A percentile compares a stretch with the other conserved stretches of the same genome.
Evolutionary conservation across 2,888 invertebrate species (phyloP).

Genomic region (Hirtodrosophila cameraria): DNA sequence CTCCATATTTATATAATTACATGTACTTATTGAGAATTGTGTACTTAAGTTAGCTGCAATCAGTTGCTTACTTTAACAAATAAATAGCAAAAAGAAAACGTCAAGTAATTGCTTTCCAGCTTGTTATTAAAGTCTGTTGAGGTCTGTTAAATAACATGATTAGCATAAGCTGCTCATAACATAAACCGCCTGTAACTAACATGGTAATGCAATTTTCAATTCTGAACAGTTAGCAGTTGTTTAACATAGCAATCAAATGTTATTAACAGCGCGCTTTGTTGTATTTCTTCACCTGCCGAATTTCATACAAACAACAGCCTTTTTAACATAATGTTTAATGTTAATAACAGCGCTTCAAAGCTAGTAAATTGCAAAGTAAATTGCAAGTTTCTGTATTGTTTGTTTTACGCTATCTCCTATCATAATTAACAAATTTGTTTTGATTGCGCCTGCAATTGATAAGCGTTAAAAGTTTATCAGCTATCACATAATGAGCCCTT

Average conservation of each 20-base stretch:
- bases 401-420: background rate
- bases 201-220: too few relatives aligned
- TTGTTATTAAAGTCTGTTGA: background rate
- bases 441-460: constrained; percentile 22
- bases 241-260: background rate
- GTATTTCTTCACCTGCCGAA: too few relatives aligned
- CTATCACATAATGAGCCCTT: constrained; percentile 19
- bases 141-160: too few relatives aligned
- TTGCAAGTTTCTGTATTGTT: background rate
- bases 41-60: background rate
- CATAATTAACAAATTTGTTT: constrained; percentile 14
- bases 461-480: constrained; percentile 11
- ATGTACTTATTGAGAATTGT: background rate
- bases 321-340: background rate
- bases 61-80: background rate
- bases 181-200: too few relatives aligned
- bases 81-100: background rate
- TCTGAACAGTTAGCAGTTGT: background rate
- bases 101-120: background rate
- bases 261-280: too few relatives aligned
- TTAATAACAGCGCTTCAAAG: background rate
- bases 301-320: too few relatives aligned
- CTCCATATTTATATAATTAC: constrained; percentile 4
- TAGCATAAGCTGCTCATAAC: too few relatives aligned
- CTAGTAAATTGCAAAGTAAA: background rate